Conservation (phyloP, 2,888 invertebrate species). For the Tetropium fuscum region DNA sequence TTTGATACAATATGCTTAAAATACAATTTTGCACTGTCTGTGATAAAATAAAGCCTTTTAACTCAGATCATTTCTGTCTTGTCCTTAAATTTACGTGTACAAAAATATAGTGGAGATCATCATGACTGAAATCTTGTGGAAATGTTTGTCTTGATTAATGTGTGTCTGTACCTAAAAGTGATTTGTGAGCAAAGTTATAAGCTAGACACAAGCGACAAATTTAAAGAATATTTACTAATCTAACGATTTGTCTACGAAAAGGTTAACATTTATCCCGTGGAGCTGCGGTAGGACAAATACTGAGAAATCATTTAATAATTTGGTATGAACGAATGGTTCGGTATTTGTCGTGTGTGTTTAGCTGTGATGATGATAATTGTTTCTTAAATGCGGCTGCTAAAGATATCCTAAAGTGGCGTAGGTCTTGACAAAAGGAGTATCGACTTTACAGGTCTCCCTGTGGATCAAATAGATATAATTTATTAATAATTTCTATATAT, state of each 20-base stretch:
- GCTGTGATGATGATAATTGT: constrained; percentile 19
- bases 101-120: not conserved
- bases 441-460: constrained; percentile 89
- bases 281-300: no score
- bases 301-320: no score
- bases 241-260: not conserved
- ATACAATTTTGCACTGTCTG: no score
- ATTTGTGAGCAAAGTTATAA: constrained; percentile 40
- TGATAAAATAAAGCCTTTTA: no score
- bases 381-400: constrained; percentile 68
- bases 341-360: constrained; percentile 22
- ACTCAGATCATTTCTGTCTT: no score
- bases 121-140: not conserved
- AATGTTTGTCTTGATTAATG: not conserved
- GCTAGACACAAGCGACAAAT: constrained; percentile 33
- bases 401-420: constrained; percentile 94
- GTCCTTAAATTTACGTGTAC: no score
- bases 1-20: no score
- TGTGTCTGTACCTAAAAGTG: not conserved
- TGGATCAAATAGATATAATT: constrained; percentile 66
- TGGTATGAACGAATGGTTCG: no score
- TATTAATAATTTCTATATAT: constrained; percentile 6
- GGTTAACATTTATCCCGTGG: not conserved
- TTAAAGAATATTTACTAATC: constrained; percentile 22
- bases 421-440: constrained; percentile 93